Percentiles rank a stretch among this genome's conserved stretches.
Evolutionary conservation across 1,140 invertebrate species (phyloP).

Genomic region (Drosophila parvula): DNA sequence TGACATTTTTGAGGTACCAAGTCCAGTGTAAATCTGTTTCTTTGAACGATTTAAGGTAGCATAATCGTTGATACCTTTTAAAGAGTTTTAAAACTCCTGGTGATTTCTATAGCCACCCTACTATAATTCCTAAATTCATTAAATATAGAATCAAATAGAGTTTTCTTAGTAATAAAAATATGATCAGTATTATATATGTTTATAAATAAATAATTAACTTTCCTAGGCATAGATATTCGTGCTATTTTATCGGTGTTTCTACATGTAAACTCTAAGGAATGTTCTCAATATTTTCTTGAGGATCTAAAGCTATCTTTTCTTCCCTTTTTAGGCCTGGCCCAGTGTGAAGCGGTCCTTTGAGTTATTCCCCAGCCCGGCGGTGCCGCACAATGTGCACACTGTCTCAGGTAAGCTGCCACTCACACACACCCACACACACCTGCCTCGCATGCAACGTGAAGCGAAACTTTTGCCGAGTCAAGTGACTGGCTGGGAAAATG

Average conservation of each 20-base stretch:
- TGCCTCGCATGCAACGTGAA: background rate
- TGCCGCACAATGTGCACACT: slow-evolving; percentile 72
- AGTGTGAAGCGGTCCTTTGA: slow-evolving; percentile 79
- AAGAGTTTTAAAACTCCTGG: too few relatives aligned
- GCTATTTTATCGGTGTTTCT: background rate
- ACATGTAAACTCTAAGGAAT: too few relatives aligned
- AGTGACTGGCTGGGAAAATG: slow-evolving; percentile 49
- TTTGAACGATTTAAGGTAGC: too few relatives aligned
- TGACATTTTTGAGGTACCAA: too few relatives aligned
- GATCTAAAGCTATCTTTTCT: background rate
- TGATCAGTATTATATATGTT: too few relatives aligned
- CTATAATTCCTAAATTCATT: too few relatives aligned
- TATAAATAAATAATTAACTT: background rate
- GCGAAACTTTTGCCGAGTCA: slow-evolving; percentile 54
- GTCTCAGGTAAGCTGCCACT: slow-evolving; percentile 75
- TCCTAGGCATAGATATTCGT: background rate
- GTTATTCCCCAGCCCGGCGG: slow-evolving; percentile 61
- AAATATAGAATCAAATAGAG: too few relatives aligned
- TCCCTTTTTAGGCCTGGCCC: slow-evolving; percentile 72
- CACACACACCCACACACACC: slow-evolving; percentile 7
- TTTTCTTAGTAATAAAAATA: too few relatives aligned
- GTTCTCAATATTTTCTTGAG: background rate
- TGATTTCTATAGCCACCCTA: too few relatives aligned
- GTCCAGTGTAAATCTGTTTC: too few relatives aligned
- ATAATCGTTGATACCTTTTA: too few relatives aligned